These are phyloP conservation scores for Monodelphis domestica DNA, from an alignment of 2,797 vertebrate species.

Conservation along the genomic window DNA sequence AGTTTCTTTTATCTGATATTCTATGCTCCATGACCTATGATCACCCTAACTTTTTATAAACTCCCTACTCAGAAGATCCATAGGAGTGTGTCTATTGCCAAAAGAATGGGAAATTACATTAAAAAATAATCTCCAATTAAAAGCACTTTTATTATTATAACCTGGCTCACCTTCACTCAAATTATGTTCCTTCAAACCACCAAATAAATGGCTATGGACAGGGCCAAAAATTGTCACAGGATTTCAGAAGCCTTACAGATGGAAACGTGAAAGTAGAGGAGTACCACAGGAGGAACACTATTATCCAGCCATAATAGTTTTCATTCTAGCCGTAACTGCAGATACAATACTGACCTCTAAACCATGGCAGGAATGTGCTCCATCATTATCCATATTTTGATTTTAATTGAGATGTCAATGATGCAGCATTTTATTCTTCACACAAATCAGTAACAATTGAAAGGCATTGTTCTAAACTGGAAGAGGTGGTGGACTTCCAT, in stretches of 20 bases:
- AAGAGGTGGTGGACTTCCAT: neutral
- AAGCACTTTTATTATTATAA: slow-evolving; percentile 25
- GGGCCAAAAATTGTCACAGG: neutral
- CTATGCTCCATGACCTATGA: neutral
- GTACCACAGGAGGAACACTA: neutral
- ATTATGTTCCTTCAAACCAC: neutral
- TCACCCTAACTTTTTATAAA: neutral
- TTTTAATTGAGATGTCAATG: neutral
- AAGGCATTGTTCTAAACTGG: neutral
- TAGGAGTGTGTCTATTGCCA: too few species aligned
- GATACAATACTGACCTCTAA: neutral
- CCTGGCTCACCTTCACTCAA: slow-evolving; percentile 9
- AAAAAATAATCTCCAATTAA: slow-evolving; percentile 15
- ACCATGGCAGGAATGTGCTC: neutral
- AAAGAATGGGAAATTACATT: neutral
- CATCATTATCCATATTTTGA: neutral
- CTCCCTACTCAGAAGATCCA: neutral
- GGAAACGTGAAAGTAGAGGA: neutral
- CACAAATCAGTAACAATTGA: neutral
- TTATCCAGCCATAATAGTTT: neutral
- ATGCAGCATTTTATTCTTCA: neutral
- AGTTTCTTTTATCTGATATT: neutral
- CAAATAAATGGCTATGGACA: neutral
- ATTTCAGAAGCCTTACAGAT: neutral
- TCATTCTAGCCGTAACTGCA: neutral